Base-by-base conservation (phyloP, 2,797 vertebrate genomes). In the Fistularia tabacaria region DNA sequence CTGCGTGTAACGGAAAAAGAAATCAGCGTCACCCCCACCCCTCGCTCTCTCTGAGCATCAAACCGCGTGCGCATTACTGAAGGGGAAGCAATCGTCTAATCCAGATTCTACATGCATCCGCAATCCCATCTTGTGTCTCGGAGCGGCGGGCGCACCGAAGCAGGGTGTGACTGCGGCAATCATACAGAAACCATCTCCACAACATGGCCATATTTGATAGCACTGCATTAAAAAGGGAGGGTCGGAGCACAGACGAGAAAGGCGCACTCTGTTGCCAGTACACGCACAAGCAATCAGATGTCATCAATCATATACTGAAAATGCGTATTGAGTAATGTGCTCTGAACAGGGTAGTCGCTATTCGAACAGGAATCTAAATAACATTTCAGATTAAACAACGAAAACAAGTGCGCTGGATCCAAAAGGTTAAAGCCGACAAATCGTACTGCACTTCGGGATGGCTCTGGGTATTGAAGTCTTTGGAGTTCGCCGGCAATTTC, bases 1-100 rank as follows among this genome's bases (percentile, higher is more conserved):
- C 67, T 42, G 67, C 36, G 49, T 56, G 52, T 63, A 69, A 82
- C 62, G 67, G 58, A 64, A 77, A 71, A 71, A 73, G 65, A 69
- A 82, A 85, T 75, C 65, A 54, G 42, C 46, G 37, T 58, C 73
- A 66, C 44, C 14, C 38, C 37, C 44, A 13, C 38, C 37, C 46
- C 49, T 54, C 45, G 46, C 57, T 12, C 37, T 11, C 43, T 9
- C 7, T 2, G 9, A 6, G 11, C 43, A 45, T 45, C 11, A 12
- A 45, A 45, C 8, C 7, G 14, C 6, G 25, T 42, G 11, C 6
- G 9, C 41, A 45, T 45, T 51, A 65, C 6, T 43, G 49, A 47
- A 43, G 56, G 48, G 46, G 57, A 58, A 54, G 51, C 14, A 8
- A 38, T 36, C 14, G 36, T 42, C 76, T 66, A 71, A 82, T 82